These are phyloP conservation scores for Poecilobothrus nobilitatus DNA, from an alignment of 2,888 invertebrate genomes.

Conservation along the genomic window DNA sequence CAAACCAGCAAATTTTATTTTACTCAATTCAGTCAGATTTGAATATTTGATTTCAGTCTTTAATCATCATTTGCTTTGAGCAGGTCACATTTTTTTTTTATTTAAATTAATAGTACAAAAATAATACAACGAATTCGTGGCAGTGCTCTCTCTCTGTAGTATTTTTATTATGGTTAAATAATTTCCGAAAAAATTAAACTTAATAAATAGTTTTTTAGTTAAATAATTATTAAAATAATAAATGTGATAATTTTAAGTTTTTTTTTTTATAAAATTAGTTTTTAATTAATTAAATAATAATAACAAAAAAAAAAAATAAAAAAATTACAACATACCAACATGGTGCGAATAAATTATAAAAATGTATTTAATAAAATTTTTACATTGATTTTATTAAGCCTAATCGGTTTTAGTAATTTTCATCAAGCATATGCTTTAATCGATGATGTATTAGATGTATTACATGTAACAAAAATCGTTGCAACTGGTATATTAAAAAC, in stretches of 20 bases:
- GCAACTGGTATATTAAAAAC: constrained; percentile 52
- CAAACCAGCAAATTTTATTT: too few relatives aligned
- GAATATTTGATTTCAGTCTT: not conserved
- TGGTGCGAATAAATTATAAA: not conserved
- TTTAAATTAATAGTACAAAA: not conserved
- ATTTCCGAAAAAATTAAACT: not conserved
- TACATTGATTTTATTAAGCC: not conserved
- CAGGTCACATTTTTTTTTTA: not conserved
- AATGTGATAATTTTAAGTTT: not conserved
- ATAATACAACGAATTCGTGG: not conserved
- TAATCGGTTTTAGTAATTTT: not conserved
- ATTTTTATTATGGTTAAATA: not conserved
- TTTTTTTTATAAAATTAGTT: not conserved
- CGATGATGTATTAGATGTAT: constrained; percentile 54
- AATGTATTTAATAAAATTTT: not conserved
- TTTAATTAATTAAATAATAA: not conserved
- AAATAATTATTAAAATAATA: not conserved
- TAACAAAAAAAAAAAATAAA: not conserved
- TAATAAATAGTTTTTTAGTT: not conserved
- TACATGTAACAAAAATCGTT: constrained; percentile 52
- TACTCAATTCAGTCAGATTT: too few relatives aligned
- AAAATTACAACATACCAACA: too few relatives aligned
- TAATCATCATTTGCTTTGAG: not conserved
- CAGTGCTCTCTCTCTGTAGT: not conserved
- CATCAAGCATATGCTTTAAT: constrained; percentile 42